Conservation (phyloP, 2,113 vertebrate species). For the Toxotes jaculatrix region DNA sequence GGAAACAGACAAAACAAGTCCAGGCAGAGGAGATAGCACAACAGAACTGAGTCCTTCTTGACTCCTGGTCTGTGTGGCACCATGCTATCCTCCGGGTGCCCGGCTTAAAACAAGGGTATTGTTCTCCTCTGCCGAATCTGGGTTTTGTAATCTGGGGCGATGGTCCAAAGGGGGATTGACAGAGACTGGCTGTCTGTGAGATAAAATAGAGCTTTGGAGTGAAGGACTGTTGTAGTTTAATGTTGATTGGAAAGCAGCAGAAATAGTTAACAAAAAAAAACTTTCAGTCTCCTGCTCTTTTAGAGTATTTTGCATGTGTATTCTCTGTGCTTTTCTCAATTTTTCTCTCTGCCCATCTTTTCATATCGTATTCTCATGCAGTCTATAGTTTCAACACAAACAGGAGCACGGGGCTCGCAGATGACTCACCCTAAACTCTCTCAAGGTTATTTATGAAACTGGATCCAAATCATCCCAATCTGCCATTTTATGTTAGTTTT, state of each 20-base stretch:
- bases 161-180: slow-evolving; percentile 51
- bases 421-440: slow-evolving; percentile 26
- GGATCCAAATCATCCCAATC: slow-evolving; percentile 1
- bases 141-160: slow-evolving; percentile 61
- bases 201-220: slow-evolving; percentile 40
- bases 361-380: slow-evolving; percentile 5
- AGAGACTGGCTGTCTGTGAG: slow-evolving; percentile 53
- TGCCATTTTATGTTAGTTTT: not conserved
- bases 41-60: not conserved
- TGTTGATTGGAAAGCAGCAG: slow-evolving; percentile 30
- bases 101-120: slow-evolving; percentile 57
- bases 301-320: slow-evolving; percentile 6
- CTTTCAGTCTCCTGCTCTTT: slow-evolving; percentile 13
- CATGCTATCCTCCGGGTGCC: slow-evolving; percentile 42
- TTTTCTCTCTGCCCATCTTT: not conserved
- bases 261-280: slow-evolving; percentile 1
- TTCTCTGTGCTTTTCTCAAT: not conserved
- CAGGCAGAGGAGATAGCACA: slow-evolving; percentile 20
- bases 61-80: slow-evolving; percentile 37
- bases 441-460: slow-evolving; percentile 22
- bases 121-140: slow-evolving; percentile 57
- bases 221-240: slow-evolving; percentile 49
- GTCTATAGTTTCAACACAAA: slow-evolving; percentile 7
- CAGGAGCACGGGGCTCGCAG: not conserved
- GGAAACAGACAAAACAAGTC: slow-evolving; percentile 13